A percentile compares a stretch with the other conserved stretches of the same genome.
Evolutionary conservation across 2,888 invertebrate genomes (phyloP).

Genomic region (Erebia palarica): DNA sequence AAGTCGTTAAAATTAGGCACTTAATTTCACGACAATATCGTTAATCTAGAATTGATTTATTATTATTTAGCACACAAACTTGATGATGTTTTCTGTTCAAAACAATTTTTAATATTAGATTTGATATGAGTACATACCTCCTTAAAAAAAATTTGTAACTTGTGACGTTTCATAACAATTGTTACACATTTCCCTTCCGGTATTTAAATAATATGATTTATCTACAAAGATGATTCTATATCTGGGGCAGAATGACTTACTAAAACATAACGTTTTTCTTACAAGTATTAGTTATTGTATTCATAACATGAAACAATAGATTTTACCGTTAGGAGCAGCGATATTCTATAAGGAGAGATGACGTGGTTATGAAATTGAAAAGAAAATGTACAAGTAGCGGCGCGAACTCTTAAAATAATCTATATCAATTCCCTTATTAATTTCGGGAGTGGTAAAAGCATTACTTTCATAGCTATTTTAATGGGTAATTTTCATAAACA

Average conservation of each 20-base stretch:
- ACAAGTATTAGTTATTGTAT: not conserved
- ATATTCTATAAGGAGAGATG: not conserved
- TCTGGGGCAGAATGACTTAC: not conserved
- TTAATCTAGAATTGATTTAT: not conserved
- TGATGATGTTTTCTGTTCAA: not conserved
- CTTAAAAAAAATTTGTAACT: too few relatives aligned
- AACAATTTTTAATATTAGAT: too few relatives aligned
- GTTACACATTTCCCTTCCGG: too few relatives aligned
- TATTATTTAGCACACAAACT: not conserved
- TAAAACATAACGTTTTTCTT: too few relatives aligned
- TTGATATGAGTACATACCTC: too few relatives aligned
- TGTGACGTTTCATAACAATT: too few relatives aligned
- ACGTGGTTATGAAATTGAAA: not conserved
- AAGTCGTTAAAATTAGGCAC: not conserved
- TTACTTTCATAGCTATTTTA: conserved; percentile 82
- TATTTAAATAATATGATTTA: too few relatives aligned
- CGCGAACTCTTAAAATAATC: conserved; percentile 59
- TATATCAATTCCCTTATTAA: conserved; percentile 82
- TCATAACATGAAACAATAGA: not conserved
- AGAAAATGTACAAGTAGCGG: conserved; percentile 18
- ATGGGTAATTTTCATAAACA: conserved; percentile 82
- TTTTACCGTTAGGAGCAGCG: not conserved
- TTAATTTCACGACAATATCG: not conserved
- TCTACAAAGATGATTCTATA: too few relatives aligned
- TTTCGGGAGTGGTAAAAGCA: conserved; percentile 79